A percentile compares a stretch with the other conserved stretches of the same genome.
Evolutionary conservation across 2,888 invertebrate species (phyloP).

Genomic region (Argyresthia goedartella): DNA sequence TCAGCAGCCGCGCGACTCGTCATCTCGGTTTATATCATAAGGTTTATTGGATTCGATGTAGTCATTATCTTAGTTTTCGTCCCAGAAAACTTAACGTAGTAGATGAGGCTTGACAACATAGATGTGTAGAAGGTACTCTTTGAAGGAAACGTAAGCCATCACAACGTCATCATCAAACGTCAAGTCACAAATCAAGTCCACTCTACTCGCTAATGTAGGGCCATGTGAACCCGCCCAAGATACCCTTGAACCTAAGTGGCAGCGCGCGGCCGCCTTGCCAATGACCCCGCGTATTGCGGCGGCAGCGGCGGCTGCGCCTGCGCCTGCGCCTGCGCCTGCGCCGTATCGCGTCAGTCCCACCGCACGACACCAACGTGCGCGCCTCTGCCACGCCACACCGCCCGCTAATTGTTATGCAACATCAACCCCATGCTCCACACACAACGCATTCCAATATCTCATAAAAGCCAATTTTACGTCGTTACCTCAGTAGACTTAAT

Average conservation of each 20-base stretch:
- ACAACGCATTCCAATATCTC: not conserved
- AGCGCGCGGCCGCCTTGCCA: constrained; percentile 71
- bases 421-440: constrained; percentile 1
- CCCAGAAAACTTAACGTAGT: no score
- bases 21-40: no score
- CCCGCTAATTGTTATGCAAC: constrained; percentile 7
- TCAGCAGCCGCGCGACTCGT: no score
- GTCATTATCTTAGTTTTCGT: not conserved
- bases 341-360: constrained; percentile 2
- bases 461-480: constrained; percentile 20
- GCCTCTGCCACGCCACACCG: constrained; percentile 9
- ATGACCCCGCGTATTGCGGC: constrained; percentile 63
- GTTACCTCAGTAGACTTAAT: constrained; percentile 28
- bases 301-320: constrained; percentile 64
- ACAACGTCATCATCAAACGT: no score
- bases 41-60: not conserved
- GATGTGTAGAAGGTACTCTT: no score
- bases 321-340: constrained; percentile 22
- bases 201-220: constrained; percentile 9
- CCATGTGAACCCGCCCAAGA: constrained; percentile 51
- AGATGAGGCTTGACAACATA: no score
- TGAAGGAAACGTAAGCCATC: no score
- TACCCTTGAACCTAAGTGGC: constrained; percentile 72
- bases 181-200: no score
- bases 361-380: constrained; percentile 9